These are phyloP conservation scores for Heliconius congener DNA, from an alignment of 1,140 invertebrate genomes.

Conservation along the genomic window DNA sequence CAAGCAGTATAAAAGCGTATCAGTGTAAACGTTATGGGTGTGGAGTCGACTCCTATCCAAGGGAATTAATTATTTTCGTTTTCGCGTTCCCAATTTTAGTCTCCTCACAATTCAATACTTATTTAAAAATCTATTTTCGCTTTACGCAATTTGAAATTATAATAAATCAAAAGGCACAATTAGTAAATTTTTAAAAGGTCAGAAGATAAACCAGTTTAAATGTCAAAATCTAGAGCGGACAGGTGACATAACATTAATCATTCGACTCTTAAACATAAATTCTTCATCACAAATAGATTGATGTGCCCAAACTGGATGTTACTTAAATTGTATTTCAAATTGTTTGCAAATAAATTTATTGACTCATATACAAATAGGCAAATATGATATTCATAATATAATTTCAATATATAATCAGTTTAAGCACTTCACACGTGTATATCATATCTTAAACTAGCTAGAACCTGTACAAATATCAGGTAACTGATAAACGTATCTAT, in stretches of 20 bases:
- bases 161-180: conserved; percentile 19
- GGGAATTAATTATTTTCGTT: not conserved
- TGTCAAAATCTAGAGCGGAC: conserved; percentile 23
- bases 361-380: too few relatives aligned
- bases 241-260: conserved; percentile 15
- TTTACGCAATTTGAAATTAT: not conserved
- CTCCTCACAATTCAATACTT: not conserved
- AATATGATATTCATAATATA: too few relatives aligned
- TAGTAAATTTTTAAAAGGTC: conserved; percentile 16
- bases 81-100: not conserved
- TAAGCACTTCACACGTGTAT: not conserved
- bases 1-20: not conserved
- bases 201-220: conserved; percentile 20
- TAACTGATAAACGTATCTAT: too few relatives aligned
- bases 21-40: not conserved
- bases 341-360: too few relatives aligned
- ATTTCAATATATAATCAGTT: too few relatives aligned
- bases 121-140: not conserved
- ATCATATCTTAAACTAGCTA: not conserved
- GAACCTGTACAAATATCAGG: not conserved
- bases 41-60: not conserved
- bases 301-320: not conserved
- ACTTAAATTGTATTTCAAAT: not conserved
- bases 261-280: not conserved
- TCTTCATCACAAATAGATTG: not conserved